These are phyloP conservation scores for Brachionus angularis DNA, from an alignment of 1,140 invertebrate genomes.

Conservation along the genomic window DNA sequence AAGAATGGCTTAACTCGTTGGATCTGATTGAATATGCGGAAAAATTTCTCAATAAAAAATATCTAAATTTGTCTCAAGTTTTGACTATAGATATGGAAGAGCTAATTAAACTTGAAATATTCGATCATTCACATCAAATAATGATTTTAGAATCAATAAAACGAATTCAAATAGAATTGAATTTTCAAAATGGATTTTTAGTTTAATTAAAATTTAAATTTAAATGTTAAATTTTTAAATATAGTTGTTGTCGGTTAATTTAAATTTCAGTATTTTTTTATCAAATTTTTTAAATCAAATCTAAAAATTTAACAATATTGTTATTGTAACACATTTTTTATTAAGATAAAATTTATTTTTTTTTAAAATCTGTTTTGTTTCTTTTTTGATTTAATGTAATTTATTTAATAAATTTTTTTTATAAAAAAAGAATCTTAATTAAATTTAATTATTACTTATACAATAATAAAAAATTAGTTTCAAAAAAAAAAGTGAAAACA, in stretches of 20 bases:
- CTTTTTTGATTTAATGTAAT: no score
- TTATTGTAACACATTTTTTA: no score
- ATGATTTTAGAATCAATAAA: constrained; percentile 37
- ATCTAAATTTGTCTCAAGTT: constrained; percentile 29
- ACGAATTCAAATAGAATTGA: constrained; percentile 35
- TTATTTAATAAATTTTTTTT: no score
- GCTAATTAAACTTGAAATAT: constrained; percentile 36
- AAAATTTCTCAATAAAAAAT: constrained; percentile 20
- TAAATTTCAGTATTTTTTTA: not conserved
- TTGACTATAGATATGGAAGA: constrained; percentile 24
- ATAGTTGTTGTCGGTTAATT: not conserved
- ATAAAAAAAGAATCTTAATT: no score
- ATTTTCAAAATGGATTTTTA: constrained; percentile 44
- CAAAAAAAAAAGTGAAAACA: no score
- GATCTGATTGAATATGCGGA: not conserved
- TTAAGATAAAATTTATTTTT: no score
- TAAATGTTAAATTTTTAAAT: not conserved
- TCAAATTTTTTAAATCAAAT: not conserved
- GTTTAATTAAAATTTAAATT: constrained; percentile 30
- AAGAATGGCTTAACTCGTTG: constrained; percentile 29
- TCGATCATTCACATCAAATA: constrained; percentile 23
- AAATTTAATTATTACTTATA: no score
- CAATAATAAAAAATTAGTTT: no score
- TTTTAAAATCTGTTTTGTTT: no score
- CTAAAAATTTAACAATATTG: not conserved